Percentiles rank a stretch among this genome's conserved stretches.
Evolutionary conservation across 2,797 vertebrate species (phyloP).

Genomic region (Sitta carolinensis): DNA sequence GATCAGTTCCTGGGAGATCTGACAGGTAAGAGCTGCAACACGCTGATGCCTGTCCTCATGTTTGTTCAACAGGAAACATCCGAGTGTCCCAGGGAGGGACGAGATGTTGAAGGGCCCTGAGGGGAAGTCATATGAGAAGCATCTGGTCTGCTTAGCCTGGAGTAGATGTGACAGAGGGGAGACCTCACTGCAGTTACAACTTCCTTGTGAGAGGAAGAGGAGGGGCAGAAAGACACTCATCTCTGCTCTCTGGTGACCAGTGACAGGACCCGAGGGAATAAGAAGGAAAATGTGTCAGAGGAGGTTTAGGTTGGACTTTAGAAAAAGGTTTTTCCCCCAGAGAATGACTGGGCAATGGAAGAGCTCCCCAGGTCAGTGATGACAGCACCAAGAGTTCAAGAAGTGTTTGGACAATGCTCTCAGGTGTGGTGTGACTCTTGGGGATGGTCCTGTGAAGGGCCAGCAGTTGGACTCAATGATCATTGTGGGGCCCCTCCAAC

Average conservation of each 20-base stretch:
- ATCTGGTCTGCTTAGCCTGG: neutral
- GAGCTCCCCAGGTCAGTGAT: neutral
- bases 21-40: neutral
- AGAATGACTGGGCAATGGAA: neutral
- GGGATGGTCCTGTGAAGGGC: neutral
- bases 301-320: neutral
- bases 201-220: neutral
- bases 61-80: neutral
- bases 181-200: neutral
- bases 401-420: neutral
- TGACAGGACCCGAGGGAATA: fast-evolving
- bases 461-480: fast-evolving
- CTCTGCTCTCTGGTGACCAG: neutral
- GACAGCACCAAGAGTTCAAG: neutral
- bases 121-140: fast-evolving
- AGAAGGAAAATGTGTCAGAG: neutral
- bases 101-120: neutral
- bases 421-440: neutral
- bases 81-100: neutral
- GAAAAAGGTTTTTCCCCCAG: neutral
- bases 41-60: fast-evolving
- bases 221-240: neutral
- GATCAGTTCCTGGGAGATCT: neutral
- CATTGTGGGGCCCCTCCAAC: neutral
- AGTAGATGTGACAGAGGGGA: neutral